phyloP scores from a whole-genome alignment of 2,888 invertebrate genomes.

The Caenorhabditis auriculariae region DNA sequence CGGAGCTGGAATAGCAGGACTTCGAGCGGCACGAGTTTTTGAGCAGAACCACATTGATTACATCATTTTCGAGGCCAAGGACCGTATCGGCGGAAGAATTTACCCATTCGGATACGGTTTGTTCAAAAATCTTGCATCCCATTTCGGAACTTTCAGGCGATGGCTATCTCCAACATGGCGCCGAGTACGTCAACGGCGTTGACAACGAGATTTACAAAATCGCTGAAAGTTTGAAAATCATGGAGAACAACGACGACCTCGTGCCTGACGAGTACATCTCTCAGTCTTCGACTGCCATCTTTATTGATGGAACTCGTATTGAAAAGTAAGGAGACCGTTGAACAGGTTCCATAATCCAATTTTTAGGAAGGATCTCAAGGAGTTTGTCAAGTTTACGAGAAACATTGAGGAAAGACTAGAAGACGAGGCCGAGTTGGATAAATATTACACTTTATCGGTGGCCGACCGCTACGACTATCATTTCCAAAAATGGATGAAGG shows the following conservation, averaged over 20 bases:
- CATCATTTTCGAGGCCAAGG: slow-evolving; percentile 42
- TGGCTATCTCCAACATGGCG: slow-evolving; percentile 53
- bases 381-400: too few species aligned
- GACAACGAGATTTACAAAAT: slow-evolving; percentile 51
- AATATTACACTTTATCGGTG: too few species aligned
- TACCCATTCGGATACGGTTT: slow-evolving; percentile 43
- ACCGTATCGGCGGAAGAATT: slow-evolving; percentile 52
- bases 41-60: slow-evolving; percentile 23
- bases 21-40: slow-evolving; percentile 27
- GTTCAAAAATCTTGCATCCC: not conserved
- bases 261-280: not conserved
- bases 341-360: too few species aligned
- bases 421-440: too few species aligned
- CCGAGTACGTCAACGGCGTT: slow-evolving; percentile 55
- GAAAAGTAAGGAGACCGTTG: too few species aligned
- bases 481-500: too few species aligned
- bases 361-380: too few species aligned
- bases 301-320: too few species aligned
- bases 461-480: too few species aligned
- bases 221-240: slow-evolving; percentile 22
- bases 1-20: slow-evolving; percentile 37
- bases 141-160: slow-evolving; percentile 10
- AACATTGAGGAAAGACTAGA: too few species aligned
- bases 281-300: too few species aligned
- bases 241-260: slow-evolving; percentile 3